A percentile compares a stretch with the other conserved stretches of the same genome.
phyloP scores from a whole-genome alignment of 2,888 invertebrate species.

The Dione juno region DNA sequence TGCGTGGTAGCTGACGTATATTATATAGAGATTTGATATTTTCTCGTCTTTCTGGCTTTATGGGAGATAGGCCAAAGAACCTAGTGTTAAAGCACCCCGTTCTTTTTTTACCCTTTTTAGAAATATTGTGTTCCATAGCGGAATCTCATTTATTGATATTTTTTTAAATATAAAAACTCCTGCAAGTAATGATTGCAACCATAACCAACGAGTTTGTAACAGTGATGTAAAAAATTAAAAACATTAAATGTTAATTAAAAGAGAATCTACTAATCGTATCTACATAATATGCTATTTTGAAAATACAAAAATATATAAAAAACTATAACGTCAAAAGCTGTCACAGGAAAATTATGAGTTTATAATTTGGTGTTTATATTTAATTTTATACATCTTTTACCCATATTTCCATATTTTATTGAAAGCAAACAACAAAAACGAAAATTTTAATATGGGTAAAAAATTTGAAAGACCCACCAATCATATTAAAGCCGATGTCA shows the following conservation, averaged over 20 bases:
- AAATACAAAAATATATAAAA: neutral
- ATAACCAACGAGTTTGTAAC: too few relatives aligned
- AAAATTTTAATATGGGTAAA: constrained; percentile 15
- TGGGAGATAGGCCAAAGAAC: neutral
- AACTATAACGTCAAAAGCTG: neutral
- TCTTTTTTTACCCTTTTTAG: neutral
- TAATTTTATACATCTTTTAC: constrained; percentile 30
- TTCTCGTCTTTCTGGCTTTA: too few relatives aligned
- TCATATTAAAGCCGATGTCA: constrained; percentile 69
- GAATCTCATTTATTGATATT: too few relatives aligned
- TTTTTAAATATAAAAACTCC: too few relatives aligned
- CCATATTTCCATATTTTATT: constrained; percentile 36
- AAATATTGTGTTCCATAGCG: too few relatives aligned
- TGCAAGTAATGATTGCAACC: neutral
- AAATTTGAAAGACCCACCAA: constrained; percentile 14
- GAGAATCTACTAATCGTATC: neutral
- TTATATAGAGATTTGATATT: neutral
- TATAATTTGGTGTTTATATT: constrained; percentile 11
- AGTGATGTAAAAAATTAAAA: too few relatives aligned
- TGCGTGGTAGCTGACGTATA: constrained; percentile 22
- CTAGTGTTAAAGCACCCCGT: neutral
- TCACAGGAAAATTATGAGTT: constrained; percentile 13
- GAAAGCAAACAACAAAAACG: neutral
- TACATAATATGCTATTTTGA: neutral
- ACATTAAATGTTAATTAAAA: too few relatives aligned